phyloP scores from a whole-genome alignment of 2,113 vertebrate species.

The Crotalus helleri region DNA sequence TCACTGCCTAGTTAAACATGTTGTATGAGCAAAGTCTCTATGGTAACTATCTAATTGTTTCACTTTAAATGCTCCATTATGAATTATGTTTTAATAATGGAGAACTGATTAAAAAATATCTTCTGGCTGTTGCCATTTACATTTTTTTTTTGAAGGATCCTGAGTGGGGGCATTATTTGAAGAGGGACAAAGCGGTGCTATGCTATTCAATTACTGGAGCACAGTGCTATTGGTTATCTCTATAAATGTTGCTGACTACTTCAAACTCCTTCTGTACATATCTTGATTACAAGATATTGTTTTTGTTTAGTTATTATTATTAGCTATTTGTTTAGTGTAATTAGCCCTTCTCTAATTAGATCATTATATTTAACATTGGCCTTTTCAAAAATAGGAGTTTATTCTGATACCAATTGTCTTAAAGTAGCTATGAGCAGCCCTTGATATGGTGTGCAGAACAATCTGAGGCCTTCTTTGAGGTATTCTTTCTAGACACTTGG shows the following conservation, averaged over 20 bases:
- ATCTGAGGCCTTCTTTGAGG: background rate
- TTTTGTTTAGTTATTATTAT: background rate
- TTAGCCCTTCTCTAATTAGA: background rate
- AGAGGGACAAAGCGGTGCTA: background rate
- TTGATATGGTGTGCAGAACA: background rate
- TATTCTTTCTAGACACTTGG: background rate
- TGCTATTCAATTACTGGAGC: background rate
- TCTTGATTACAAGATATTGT: background rate
- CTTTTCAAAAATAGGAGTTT: background rate
- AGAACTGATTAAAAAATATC: background rate
- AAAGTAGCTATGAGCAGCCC: background rate
- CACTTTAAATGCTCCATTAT: background rate
- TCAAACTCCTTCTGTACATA: background rate
- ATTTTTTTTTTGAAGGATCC: background rate
- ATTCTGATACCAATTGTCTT: background rate
- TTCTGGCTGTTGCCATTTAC: background rate
- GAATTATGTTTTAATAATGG: background rate
- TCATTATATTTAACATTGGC: background rate
- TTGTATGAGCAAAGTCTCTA: background rate
- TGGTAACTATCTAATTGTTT: background rate
- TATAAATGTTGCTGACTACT: background rate
- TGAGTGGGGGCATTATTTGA: background rate
- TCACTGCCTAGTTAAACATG: background rate
- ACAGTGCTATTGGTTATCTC: background rate
- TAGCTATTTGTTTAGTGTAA: background rate